Evolutionary conservation across 2,113 vertebrate genomes (phyloP).

Genomic region (Thalassarche chlororhynchos): DNA sequence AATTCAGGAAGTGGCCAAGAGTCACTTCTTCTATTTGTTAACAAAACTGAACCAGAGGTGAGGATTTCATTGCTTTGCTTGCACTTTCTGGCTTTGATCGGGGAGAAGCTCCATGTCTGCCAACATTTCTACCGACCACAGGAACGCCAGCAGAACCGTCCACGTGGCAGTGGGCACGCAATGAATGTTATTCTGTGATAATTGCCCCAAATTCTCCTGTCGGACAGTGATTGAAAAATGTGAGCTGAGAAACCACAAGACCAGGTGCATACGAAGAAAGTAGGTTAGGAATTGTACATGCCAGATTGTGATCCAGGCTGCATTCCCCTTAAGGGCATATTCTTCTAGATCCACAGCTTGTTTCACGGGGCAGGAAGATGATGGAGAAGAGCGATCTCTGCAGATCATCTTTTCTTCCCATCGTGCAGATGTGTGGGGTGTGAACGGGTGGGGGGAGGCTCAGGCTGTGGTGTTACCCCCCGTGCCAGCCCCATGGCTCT

Average conservation of each 20-base stretch:
- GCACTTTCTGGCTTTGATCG: background rate
- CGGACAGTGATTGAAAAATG: background rate
- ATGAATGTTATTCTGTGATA: background rate
- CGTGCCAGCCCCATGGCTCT: background rate
- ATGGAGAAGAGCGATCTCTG: background rate
- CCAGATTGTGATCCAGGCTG: background rate
- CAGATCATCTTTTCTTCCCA: background rate
- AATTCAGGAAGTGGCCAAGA: conserved; percentile 35
- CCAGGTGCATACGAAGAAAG: background rate
- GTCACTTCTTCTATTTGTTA: conserved; percentile 35
- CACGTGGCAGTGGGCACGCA: accelerated
- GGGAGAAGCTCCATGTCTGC: background rate
- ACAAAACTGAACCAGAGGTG: background rate
- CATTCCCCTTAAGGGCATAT: background rate
- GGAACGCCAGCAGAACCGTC: background rate
- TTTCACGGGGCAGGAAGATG: background rate
- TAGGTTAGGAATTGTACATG: background rate
- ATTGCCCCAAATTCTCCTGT: background rate
- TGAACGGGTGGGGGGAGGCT: background rate
- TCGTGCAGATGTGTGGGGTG: background rate
- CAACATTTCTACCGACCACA: background rate
- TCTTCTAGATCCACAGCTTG: background rate
- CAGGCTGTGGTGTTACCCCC: background rate
- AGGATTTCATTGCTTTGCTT: conserved; percentile 13
- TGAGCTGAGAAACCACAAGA: background rate